phyloP scores from a whole-genome alignment of 2,797 vertebrate genomes.

The Gymnothorax javanicus region DNA sequence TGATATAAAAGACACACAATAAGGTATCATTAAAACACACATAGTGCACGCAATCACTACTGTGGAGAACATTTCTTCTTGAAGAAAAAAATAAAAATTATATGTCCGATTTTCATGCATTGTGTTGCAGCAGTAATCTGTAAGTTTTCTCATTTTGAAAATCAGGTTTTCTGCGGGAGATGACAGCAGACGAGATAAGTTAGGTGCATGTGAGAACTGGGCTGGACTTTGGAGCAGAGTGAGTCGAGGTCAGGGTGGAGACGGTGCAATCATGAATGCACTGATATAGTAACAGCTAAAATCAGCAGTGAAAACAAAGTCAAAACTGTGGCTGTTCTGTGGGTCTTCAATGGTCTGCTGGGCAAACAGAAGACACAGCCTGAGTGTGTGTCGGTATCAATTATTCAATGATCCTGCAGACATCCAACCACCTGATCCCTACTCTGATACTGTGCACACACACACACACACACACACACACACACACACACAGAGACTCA shows the following conservation, averaged over 20 bases:
- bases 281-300: neutral
- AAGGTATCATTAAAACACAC: neutral
- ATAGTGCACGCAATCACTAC: neutral
- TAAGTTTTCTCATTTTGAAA: neutral
- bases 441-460: neutral
- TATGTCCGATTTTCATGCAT: neutral
- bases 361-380: neutral
- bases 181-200: neutral
- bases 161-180: neutral
- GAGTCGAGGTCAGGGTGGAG: neutral
- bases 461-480: neutral
- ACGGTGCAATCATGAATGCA: neutral
- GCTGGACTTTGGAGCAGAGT: neutral
- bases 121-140: neutral
- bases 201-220: neutral
- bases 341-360: neutral
- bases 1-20: constrained; percentile 31
- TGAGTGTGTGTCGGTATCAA: constrained; percentile 21
- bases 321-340: neutral
- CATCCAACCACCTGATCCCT: neutral
- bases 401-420: constrained; percentile 30
- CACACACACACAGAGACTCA: neutral
- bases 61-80: neutral
- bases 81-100: neutral
- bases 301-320: neutral